These are phyloP conservation scores for Eubasilissa regina DNA, from an alignment of 1,140 invertebrate genomes.

Conservation along the genomic window DNA sequence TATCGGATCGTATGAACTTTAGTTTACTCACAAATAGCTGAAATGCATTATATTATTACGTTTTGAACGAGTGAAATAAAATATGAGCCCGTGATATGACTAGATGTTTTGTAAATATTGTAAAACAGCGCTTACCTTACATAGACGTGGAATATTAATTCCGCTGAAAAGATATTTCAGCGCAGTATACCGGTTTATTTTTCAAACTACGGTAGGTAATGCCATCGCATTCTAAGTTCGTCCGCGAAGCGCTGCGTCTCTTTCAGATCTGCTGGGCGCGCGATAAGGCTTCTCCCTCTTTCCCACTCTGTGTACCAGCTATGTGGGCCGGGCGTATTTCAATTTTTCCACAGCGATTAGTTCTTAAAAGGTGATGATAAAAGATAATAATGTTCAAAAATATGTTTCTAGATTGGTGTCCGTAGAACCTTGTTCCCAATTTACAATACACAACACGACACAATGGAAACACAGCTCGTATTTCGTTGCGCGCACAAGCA, in stretches of 20 bases:
- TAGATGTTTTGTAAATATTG: neutral
- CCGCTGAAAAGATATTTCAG: constrained; percentile 36
- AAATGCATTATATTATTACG: neutral
- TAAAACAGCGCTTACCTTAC: constrained; percentile 20
- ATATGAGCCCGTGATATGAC: neutral
- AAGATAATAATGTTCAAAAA: constrained; percentile 6
- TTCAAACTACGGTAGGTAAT: constrained; percentile 14
- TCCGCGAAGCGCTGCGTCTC: constrained; percentile 15
- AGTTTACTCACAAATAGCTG: neutral
- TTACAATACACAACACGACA: neutral
- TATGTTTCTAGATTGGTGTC: neutral
- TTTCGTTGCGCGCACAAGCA: neutral
- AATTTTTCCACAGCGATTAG: constrained; percentile 45
- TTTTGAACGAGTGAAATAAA: neutral
- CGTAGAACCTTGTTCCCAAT: neutral
- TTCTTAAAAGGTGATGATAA: constrained; percentile 28
- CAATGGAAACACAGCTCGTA: neutral
- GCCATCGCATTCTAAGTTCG: constrained; percentile 30
- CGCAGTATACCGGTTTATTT: constrained; percentile 34
- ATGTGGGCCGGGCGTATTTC: constrained; percentile 48
- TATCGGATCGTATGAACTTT: neutral
- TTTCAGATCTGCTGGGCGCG: neutral
- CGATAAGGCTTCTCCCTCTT: constrained; percentile 12
- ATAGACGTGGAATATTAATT: constrained; percentile 10
- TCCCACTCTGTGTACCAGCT: constrained; percentile 13